These are phyloP conservation scores for Eupeodes corollae DNA, from an alignment of 1,140 invertebrate species.

Conservation along the genomic window DNA sequence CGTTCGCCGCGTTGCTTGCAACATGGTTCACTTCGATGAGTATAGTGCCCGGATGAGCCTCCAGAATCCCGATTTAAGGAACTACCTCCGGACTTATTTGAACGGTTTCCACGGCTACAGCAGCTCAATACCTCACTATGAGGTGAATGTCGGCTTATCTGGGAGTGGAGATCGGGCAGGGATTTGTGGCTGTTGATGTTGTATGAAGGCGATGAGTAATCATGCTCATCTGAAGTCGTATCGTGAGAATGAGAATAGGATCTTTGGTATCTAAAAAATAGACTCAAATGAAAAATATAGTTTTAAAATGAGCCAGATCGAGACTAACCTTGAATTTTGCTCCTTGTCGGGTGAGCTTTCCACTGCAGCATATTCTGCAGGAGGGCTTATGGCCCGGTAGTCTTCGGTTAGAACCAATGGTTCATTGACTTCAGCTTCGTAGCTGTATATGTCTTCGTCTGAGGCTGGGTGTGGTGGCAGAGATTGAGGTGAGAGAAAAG, in stretches of 20 bases:
- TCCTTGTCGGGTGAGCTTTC: constrained; percentile 33
- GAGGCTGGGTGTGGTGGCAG: constrained; percentile 18
- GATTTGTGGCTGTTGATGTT: constrained; percentile 68
- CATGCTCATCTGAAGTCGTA: constrained; percentile 32
- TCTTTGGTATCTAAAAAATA: constrained; percentile 33
- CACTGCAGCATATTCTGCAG: constrained; percentile 48
- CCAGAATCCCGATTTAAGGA: constrained; percentile 52
- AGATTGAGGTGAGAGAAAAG: constrained; percentile 31
- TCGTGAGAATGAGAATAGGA: constrained; percentile 57
- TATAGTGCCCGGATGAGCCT: constrained; percentile 64
- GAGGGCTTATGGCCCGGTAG: constrained; percentile 49
- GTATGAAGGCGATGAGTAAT: constrained; percentile 47
- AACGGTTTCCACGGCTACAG: constrained; percentile 35
- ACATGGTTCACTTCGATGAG: constrained; percentile 60
- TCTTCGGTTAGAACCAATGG: constrained; percentile 38
- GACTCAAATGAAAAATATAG: neutral
- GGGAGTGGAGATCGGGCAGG: constrained; percentile 66
- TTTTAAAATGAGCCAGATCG: neutral
- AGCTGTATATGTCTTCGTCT: constrained; percentile 17
- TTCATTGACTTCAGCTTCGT: constrained; percentile 21
- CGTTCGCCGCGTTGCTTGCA: constrained; percentile 38
- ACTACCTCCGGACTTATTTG: constrained; percentile 34
- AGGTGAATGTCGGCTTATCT: constrained; percentile 45
- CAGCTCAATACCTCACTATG: constrained; percentile 36
- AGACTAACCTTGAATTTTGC: constrained; percentile 21